These are phyloP conservation scores for Synanceia verrucosa DNA, from an alignment of 2,797 vertebrate genomes.

Conservation along the genomic window DNA sequence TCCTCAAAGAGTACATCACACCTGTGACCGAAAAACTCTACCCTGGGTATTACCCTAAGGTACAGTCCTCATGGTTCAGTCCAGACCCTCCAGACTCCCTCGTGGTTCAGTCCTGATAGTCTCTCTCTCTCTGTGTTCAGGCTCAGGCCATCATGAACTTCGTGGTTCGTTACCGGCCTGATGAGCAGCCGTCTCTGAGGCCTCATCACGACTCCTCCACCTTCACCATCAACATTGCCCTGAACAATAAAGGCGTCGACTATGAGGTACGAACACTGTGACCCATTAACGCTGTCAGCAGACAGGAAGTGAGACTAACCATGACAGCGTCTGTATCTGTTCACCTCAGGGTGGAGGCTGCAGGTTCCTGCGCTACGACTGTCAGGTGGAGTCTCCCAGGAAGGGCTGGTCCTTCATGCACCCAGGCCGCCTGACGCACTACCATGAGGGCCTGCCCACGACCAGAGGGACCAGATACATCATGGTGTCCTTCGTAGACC, in stretches of 20 bases:
- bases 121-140: conserved; percentile 61
- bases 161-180: conserved; percentile 90
- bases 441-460: conserved; percentile 91
- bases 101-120: not conserved
- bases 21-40: conserved; percentile 89
- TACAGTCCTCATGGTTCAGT: no score
- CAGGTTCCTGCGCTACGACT: conserved; percentile 88
- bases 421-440: conserved; percentile 91
- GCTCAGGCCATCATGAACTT: conserved; percentile 92
- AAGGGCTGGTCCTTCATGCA: conserved; percentile 94
- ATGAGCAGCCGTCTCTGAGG: conserved; percentile 88
- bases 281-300: not conserved
- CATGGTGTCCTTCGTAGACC: conserved; percentile 94
- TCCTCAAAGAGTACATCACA: conserved; percentile 86
- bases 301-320: no score
- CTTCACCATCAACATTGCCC: conserved; percentile 90
- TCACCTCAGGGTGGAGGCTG: conserved; percentile 88
- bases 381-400: conserved; percentile 84
- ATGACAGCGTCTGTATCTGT: not conserved
- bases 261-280: conserved; percentile 80
- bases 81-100: accelerated
- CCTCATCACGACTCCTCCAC: conserved; percentile 93
- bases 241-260: conserved; percentile 86
- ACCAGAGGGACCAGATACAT: conserved; percentile 90
- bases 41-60: conserved; percentile 90